Evolutionary conservation across 2,888 invertebrate genomes (phyloP).

Genomic region (Mongoloraphidia duomilia): DNA sequence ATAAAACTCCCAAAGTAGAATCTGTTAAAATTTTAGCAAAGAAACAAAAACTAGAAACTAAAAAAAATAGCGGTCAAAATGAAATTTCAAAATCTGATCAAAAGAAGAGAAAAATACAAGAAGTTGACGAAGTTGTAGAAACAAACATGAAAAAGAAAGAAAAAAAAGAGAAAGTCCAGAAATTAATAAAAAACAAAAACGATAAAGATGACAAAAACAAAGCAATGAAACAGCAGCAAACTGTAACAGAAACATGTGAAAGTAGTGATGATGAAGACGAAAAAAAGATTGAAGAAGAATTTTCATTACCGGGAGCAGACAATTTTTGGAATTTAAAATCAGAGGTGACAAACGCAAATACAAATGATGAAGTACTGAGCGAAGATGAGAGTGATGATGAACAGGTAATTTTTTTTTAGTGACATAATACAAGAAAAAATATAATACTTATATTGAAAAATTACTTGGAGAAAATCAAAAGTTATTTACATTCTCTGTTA

Average conservation of each 20-base stretch:
- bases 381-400: conserved; percentile 20
- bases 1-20: conserved; percentile 12
- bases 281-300: conserved; percentile 24
- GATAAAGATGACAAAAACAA: conserved; percentile 2
- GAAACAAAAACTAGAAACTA: conserved; percentile 7
- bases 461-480: not conserved
- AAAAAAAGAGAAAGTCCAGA: conserved; percentile 7
- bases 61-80: not conserved
- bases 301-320: conserved; percentile 14
- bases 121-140: conserved; percentile 20
- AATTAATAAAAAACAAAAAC: conserved; percentile 1
- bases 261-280: not conserved
- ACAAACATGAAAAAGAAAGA: conserved; percentile 14
- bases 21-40: not conserved
- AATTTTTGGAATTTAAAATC: conserved; percentile 9
- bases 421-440: not conserved
- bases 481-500: not conserved
- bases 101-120: not conserved
- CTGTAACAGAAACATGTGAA: not conserved
- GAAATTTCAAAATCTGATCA: not conserved
- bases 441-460: not conserved
- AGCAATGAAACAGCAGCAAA: not conserved
- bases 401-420: conserved; percentile 3
- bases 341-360: conserved; percentile 2
- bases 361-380: conserved; percentile 18